A percentile compares a stretch with the other conserved stretches of the same genome.
phyloP scores from a whole-genome alignment of 2,113 vertebrate species.

The Potamarius usumacintae region DNA sequence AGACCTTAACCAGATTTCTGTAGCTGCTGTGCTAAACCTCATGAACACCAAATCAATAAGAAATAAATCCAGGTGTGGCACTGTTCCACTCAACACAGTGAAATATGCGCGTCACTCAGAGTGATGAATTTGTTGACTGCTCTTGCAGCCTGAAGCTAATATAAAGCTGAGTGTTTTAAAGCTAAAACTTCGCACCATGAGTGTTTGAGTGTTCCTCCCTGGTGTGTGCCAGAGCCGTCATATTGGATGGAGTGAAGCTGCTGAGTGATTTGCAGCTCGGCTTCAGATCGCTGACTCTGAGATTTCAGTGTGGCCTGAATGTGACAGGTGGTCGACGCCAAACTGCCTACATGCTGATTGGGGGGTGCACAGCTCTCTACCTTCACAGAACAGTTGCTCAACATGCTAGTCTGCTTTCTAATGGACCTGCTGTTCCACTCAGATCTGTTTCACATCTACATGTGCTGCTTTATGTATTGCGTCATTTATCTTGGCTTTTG shows the following conservation, averaged over 20 bases:
- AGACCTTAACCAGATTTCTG: not conserved
- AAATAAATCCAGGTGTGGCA: slow-evolving; percentile 39
- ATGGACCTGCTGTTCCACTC: slow-evolving; percentile 28
- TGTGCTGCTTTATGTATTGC: not conserved
- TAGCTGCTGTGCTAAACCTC: slow-evolving; percentile 28
- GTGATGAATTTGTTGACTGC: slow-evolving; percentile 47
- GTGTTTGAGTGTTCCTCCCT: slow-evolving; percentile 14
- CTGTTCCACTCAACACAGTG: not conserved
- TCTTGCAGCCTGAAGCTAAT: slow-evolving; percentile 6
- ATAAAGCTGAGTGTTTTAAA: slow-evolving; percentile 32
- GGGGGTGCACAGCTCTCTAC: not conserved
- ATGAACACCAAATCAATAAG: slow-evolving; percentile 42
- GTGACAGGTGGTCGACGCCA: slow-evolving; percentile 46
- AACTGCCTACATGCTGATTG: slow-evolving; percentile 32
- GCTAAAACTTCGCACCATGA: slow-evolving; percentile 16
- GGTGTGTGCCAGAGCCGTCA: slow-evolving; percentile 42
- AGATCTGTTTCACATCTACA: not conserved
- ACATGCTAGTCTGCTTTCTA: not conserved
- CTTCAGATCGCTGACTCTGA: slow-evolving; percentile 47
- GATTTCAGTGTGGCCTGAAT: slow-evolving; percentile 24
- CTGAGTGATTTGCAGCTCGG: slow-evolving; percentile 34
- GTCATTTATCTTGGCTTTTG: not conserved
- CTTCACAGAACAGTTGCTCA: slow-evolving; percentile 36
- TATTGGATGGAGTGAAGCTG: slow-evolving; percentile 35
- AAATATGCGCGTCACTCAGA: not conserved